Percentiles rank a stretch among this genome's conserved stretches.
These are phyloP conservation scores for Heterodera schachtii DNA, from an alignment of 1,140 invertebrate genomes.

Conservation along the genomic window DNA sequence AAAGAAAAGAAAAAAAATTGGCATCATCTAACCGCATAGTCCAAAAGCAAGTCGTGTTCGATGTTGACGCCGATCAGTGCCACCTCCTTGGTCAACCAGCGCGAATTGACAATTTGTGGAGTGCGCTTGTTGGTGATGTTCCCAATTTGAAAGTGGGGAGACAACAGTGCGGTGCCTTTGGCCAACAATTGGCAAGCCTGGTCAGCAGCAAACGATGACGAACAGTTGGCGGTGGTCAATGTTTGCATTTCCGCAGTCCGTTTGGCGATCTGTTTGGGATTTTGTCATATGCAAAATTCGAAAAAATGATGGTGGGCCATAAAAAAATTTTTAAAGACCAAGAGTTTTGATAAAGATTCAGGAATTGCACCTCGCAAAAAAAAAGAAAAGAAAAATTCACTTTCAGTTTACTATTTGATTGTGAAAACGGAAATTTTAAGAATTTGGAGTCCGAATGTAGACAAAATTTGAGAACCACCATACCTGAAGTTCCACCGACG, in stretches of 20 bases:
- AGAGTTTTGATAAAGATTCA: too few relatives aligned
- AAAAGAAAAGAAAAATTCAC: too few relatives aligned
- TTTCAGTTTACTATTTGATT: too few relatives aligned
- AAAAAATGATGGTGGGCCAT: too few relatives aligned
- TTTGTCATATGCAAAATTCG: too few relatives aligned
- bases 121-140: constrained; percentile 42
- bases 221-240: constrained; percentile 40
- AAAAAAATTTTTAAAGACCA: too few relatives aligned
- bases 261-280: constrained; percentile 18
- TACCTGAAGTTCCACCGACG: constrained; percentile 51
- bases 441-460: too few relatives aligned
- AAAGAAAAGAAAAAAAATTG: too few relatives aligned
- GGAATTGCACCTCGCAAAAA: too few relatives aligned
- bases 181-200: constrained; percentile 52
- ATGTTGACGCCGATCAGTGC: constrained; percentile 60
- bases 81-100: constrained; percentile 52
- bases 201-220: constrained; percentile 50
- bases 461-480: too few relatives aligned
- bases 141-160: constrained; percentile 38
- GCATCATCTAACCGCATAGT: constrained; percentile 48
- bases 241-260: constrained; percentile 33
- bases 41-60: constrained; percentile 54
- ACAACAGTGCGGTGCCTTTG: constrained; percentile 45
- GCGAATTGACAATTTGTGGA: constrained; percentile 43
- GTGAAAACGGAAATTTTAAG: too few relatives aligned